Evolutionary conservation across 2,888 invertebrate species (phyloP).

Genomic region (Callinectes sapidus): DNA sequence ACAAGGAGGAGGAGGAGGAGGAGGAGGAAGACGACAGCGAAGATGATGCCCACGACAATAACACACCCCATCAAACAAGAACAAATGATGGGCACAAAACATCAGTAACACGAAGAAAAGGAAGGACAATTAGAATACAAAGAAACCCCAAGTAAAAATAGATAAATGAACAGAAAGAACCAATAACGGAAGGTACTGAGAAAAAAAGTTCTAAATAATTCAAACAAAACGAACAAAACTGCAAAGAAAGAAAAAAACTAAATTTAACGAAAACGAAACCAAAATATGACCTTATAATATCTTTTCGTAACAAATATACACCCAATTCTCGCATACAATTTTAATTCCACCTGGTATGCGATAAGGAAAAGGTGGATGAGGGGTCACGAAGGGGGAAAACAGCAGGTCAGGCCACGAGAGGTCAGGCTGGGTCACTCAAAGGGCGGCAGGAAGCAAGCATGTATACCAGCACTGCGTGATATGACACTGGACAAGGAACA

Average conservation of each 20-base stretch:
- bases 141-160: neutral
- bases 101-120: neutral
- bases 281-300: neutral
- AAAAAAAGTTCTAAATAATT: neutral
- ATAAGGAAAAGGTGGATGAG: neutral
- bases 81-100: neutral
- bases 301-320: neutral
- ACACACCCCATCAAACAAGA: neutral
- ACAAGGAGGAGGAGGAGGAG: neutral
- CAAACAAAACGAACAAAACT: neutral
- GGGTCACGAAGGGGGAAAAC: neutral
- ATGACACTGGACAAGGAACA: neutral
- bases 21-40: neutral
- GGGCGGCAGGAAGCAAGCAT: neutral
- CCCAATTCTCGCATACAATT: neutral
- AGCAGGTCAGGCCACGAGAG: conserved; percentile 24
- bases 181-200: neutral
- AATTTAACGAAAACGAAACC: neutral
- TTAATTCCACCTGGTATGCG: neutral
- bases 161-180: neutral
- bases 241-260: neutral
- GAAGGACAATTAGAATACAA: conserved; percentile 3
- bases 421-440: neutral
- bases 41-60: neutral
- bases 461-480: conserved; percentile 9